A percentile compares a stretch with the other conserved stretches of the same genome.
These are phyloP conservation scores for Drosophila dives DNA, from an alignment of 2,888 invertebrate genomes.

Conservation along the genomic window DNA sequence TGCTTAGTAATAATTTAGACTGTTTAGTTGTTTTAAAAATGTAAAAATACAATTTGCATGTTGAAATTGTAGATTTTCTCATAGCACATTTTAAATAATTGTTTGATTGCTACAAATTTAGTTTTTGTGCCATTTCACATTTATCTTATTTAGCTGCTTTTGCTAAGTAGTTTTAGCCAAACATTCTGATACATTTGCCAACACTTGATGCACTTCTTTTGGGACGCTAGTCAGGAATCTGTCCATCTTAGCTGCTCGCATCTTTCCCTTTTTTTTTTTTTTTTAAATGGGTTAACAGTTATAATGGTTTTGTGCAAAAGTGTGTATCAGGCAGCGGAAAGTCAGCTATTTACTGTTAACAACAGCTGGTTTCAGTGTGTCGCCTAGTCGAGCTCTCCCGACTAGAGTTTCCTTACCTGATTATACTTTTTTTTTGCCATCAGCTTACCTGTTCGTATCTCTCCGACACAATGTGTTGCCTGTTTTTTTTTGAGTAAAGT, in stretches of 20 bases:
- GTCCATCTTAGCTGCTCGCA: constrained; percentile 24
- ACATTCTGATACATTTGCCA: constrained; percentile 27
- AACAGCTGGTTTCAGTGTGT: background rate
- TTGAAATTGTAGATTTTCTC: background rate
- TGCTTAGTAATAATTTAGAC: background rate
- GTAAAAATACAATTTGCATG: background rate
- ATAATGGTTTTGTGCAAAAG: background rate
- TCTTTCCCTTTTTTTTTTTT: background rate
- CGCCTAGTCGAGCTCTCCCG: background rate
- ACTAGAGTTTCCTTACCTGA: background rate
- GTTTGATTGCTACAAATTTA: background rate
- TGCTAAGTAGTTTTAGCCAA: background rate
- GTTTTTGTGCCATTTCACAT: background rate
- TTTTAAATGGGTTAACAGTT: too few species aligned
- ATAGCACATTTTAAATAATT: background rate
- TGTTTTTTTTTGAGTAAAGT: constrained; percentile 10
- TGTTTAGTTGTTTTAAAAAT: background rate
- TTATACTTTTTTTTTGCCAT: background rate
- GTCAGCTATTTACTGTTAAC: background rate
- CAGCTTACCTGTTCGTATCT: constrained; percentile 2
- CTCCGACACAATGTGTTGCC: constrained; percentile 15
- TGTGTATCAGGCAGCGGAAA: background rate
- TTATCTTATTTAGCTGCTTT: background rate
- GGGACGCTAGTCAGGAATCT: constrained; percentile 26
- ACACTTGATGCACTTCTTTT: constrained; percentile 20